Evolutionary conservation across 2,113 vertebrate genomes (phyloP), one percentile per base, ranked within the genome.

Genomic region (Oreamnos americanus): DNA sequence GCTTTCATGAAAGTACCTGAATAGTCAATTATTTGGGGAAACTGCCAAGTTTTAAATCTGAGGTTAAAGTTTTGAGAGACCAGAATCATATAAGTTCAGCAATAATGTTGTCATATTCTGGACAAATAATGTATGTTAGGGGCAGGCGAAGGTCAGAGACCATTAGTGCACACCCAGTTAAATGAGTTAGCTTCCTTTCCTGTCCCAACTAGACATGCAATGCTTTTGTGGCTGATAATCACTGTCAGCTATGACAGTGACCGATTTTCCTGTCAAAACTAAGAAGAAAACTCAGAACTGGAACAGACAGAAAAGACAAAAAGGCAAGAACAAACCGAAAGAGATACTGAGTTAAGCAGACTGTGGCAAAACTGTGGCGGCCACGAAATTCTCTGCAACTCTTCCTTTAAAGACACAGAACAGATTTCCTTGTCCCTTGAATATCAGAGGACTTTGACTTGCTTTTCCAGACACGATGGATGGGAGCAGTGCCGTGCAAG

Each of bases 61-160:
- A 96, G 28, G 60, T 78, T 60, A 85, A 91, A 93, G 60, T 89
- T 53, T 62, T n/a, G 9, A 85, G n/a, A 87, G 3, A 39, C 8
- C 12, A 39, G 21, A 11, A 62, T 36, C n/a, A 36, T 5, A 15
- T 19, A 53, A 74, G 39, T 23, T 53, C 62, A 64, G 45, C 3
- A 7, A 57, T 47, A 11, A 36, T 33, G 51, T 12, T 33, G 25
- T 55, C 45, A 74, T n/a, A 5, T 78, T 90, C 92, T 49, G 5
- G 30, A 30, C 53, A 88, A 87, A 91, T 14, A 49, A 62, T 0
- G 10, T 19, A 57, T 8, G 16, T 51, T 11, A 33, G n/a, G 28
- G 1, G 1, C 0, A 25, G 90, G 64, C 1, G 0, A 3, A 62
- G 71, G 58, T 21, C 14, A 81, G 45, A 91, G 64, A 67, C 7